Evolutionary conservation across 2,113 vertebrate species (phyloP), one percentile per base, ranked within the genome.

Genomic region (Opisthocomus hoazin): DNA sequence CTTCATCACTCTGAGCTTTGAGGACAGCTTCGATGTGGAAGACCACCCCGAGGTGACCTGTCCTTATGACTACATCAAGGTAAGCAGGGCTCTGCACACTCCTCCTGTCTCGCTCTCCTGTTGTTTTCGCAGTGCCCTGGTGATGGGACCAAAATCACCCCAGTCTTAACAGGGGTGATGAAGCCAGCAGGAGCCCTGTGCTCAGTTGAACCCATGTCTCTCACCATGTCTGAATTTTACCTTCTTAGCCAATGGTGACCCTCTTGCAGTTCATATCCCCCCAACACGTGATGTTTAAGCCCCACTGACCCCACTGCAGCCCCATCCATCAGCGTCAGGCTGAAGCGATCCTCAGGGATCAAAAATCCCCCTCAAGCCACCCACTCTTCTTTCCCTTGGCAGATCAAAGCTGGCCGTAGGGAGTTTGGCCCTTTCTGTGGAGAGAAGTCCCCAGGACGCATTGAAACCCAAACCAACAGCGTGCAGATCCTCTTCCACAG

Each of bases 21-120:
- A 99, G 74, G 97, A 98, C 24, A 98, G 76, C 86, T 99, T 99
- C 1, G 99, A 99, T 6, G 97, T 99, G 34, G 99, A 99, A 94
- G 99, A 99, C 63, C 99, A 99, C 69, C 99, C 99, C 0, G 99
- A 99, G 21, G 97, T 98, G 80, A 95, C 93, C 56, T 99, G 99
- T 73, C 99, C 99, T 2, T 99, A 99, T 26, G 99, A 99, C 94
- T 98, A 98, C 71, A 81, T 99, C 76, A 99, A 99, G 99, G 99
- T 99, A 89, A 98, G 97, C 48, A 24, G 69, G 15, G 27, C 22
- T 90, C 74, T 85, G 34, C 24, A 20, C 19, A 10, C 2, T 63
- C 19, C 27, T 89, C 51, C 57, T 53, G 23, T 57, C 6, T 1
- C 1, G 0, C 19, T 57, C 10, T 0, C 65, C 29, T 61, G 22